Evolutionary conservation across 2,113 vertebrate species (phyloP), one percentile per base, ranked within the genome.

Genomic region (Pluvialis apricaria): DNA sequence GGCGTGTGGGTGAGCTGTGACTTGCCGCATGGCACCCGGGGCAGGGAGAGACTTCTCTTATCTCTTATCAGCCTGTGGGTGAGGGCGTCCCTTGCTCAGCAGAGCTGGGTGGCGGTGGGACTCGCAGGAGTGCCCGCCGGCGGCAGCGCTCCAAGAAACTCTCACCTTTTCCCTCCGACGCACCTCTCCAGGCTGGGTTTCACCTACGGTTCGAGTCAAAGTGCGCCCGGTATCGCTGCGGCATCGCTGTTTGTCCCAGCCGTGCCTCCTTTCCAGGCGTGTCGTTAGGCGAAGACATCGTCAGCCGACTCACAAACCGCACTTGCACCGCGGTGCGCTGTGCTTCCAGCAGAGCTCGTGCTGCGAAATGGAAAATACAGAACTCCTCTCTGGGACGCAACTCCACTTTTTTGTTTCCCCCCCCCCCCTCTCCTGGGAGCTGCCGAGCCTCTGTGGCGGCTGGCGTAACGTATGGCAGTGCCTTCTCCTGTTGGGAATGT

Each of bases 401-500:
- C n/a, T 60, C n/a, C 11, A 26, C 36, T 25, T 18, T 4, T 12
- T 36, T 34, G 4, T 40, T 54, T 44, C 4, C 21, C 5, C 17
- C n/a, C 7, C 22, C 4, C 13, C 22, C 8, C 31, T 55, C 25
- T 55, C 25, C 16, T 0, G 0, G 68, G 61, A 96, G 60, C 51
- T 72, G 57, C 82, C 0, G 13, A 86, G 60, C 42, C 51, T 87
- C 18, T 0, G 1, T 73, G 71, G 68, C 0, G 0, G 26, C 62
- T 88, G 80, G 15, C 6, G 6, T 9, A 42, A 42, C 0, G 3
- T 38, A 40, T 32, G 72, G 64, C 58, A 54, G 31, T 44, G 40
- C 80, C 6, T 95, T 91, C 92, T 86, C 83, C 83, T 87, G 61
- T 68, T 91, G 58, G 91, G 91, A 89, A 92, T n/a, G 94, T 94